Evolutionary conservation across 2,113 vertebrate species (phyloP), one percentile per base, ranked within the genome.

Genomic region (Myodes glareolus): DNA sequence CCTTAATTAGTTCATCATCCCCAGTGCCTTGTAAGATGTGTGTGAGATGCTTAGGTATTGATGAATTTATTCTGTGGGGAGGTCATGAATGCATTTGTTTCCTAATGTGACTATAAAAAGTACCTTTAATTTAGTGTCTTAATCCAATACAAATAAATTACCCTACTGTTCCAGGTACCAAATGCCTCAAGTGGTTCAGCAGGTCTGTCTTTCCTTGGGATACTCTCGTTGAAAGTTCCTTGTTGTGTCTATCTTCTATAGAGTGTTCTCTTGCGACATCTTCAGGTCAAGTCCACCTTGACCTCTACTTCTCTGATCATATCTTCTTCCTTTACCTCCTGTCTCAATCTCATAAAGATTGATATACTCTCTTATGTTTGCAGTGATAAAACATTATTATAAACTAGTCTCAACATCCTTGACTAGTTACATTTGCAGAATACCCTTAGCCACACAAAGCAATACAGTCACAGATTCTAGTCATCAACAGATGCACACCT

Each of bases 261-360:
- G 2, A 1, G 2, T 4, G 0, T 47, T 33, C 21, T 16, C 39
- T 73, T 77, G 19, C 9, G 14, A 11, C 21, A 2, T 52, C 29
- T 91, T 55, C 36, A 65, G 17, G 9, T 77, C 92, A 16, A 16
- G 19, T 7, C 42, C 8, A n/a, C 23, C 4, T 0, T 36, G 39
- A 58, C 21, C 31, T 55, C 11, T 45, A 0, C 13, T 78, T 87
- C 9, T 21, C 0, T n/a, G 1, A 12, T 85, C 58, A n/a, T 23
- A 16, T 76, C 16, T 86, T 80, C 5, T 68, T 50, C 55, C 33
- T 1, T 27, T 50, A 75, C 21, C 9, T 36, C 7, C 31, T 10
- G 2, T 4, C 29, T 68, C 7, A 0, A 1, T 63, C 2, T 96
- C 8, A 9, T 16, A 39, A 88, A 7, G 13, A 31, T 0, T 1